Evolutionary conservation across 92 coral and sea anemone genomes (phyloP), one percentile per base, ranked within the genome.

Genomic region (Siderastrea radians): DNA sequence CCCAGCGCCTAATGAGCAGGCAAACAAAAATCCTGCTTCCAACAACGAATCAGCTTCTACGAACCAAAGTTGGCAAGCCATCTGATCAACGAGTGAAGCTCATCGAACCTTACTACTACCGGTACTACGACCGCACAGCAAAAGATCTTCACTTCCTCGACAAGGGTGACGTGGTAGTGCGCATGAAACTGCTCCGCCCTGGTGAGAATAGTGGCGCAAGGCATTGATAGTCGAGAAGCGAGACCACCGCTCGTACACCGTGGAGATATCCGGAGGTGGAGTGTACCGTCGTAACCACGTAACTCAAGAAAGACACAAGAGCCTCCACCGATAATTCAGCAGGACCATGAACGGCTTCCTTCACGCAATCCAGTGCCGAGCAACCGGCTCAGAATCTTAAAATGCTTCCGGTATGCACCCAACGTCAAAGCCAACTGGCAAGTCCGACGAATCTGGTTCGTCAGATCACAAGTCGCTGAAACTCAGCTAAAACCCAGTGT

Each of bases 11-110:
- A 2, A 43, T 87, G 76, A 74, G 61, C 77, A 7, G 87, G 68
- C 16, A 78, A 69, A 74, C 83, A 54, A 78, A 57, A 47, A 68
- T 79, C 44, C 43, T 66, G 47, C 84, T 84, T 17, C 75, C 88
- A 7, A 4, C 78, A 57, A 79, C 72, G 6, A 51, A 26, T 1
- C n/a, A 54, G 6, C 49, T 69, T 5, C 53, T 81, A 13, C 72
- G 49, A 48, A 50, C 49, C 38, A 51, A 52, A 81, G 64, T 44
- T 13, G 14, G 50, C 16, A 3, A 51, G 2, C 11, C 50, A 12
- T 6, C 47, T 26, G 53, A 66, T 6, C 17, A 66, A 1, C 66
- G 46, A 19, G 43, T 17, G 10, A 64, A n/a, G 43, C 84, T 77
- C 10, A 1, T 14, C 43, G 15, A 53, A 58, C 86, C 57, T 0